Evolutionary conservation across 1,140 invertebrate genomes (phyloP).

Genomic region (Conus betulinus): DNA sequence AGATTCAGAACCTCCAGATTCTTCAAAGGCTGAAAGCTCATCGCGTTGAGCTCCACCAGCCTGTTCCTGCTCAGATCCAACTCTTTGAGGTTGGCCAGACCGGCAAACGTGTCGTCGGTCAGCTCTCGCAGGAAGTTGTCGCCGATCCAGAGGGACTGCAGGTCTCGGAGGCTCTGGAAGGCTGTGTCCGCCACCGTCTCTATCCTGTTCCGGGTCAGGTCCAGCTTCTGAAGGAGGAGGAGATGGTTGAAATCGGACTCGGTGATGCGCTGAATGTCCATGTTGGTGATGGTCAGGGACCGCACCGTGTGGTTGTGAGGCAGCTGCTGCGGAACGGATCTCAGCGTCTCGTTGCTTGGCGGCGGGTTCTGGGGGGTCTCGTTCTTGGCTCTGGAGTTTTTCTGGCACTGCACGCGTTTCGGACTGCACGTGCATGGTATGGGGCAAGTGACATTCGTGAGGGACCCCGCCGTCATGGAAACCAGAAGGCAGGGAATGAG

Average conservation of each 20-base stretch:
- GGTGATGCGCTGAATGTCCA: not conserved
- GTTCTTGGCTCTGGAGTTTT: too few species aligned
- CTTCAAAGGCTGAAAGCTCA: not conserved
- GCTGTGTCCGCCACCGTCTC: not conserved
- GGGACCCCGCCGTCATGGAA: not conserved
- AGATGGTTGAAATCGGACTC: not conserved
- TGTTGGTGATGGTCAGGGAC: not conserved
- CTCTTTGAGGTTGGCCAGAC: not conserved
- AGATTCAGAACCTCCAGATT: not conserved
- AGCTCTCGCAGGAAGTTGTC: not conserved
- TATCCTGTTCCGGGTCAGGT: not conserved
- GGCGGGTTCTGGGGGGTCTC: too few species aligned
- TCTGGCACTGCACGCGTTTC: not conserved
- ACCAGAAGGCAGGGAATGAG: not conserved
- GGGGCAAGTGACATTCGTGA: not conserved
- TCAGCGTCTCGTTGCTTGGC: not conserved
- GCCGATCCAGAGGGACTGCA: not conserved
- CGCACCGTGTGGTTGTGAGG: slow-evolving; percentile 1
- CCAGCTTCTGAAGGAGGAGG: not conserved
- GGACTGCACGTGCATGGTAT: not conserved
- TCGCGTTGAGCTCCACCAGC: not conserved
- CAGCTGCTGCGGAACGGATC: not conserved
- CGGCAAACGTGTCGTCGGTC: not conserved
- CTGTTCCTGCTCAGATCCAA: slow-evolving; percentile 11
- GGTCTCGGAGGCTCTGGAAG: not conserved